Conservation (phyloP, 2,888 invertebrate species). For the Eilema griseolum region DNA sequence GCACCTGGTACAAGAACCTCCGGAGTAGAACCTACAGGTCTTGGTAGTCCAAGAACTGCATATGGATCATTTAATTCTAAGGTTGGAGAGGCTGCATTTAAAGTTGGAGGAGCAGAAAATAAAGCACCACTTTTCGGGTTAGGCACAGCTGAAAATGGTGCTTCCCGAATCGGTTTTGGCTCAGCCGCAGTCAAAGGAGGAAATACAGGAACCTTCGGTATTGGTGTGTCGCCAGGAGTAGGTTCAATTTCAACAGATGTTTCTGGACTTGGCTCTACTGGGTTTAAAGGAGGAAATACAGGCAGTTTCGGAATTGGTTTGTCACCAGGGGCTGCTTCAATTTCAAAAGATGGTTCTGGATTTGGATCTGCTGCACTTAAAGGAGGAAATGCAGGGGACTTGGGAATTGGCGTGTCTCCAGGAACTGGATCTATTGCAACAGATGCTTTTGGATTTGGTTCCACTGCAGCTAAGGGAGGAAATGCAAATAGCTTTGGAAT, state of each 20-base stretch:
- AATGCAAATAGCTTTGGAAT: neutral
- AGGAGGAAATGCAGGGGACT: neutral
- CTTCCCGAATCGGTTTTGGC: neutral
- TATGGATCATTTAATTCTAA: slow-evolving; percentile 80
- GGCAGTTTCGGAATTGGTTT: neutral
- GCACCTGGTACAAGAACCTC: slow-evolving; percentile 71
- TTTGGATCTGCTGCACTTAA: neutral
- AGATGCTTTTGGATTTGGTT: neutral
- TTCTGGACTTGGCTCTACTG: neutral
- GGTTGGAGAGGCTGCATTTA: slow-evolving; percentile 80
- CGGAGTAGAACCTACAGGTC: slow-evolving; percentile 62
- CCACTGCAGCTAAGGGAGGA: neutral
- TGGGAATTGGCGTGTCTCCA: neutral
- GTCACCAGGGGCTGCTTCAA: neutral
- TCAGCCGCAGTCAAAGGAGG: neutral
- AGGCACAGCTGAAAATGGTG: neutral
- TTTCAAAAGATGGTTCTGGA: neutral
- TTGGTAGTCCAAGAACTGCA: slow-evolving; percentile 70
- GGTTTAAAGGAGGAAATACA: neutral
- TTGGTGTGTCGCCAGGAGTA: neutral
- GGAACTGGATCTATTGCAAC: neutral
- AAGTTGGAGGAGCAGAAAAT: neutral
- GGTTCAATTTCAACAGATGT: neutral
- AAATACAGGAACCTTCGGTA: too few relatives aligned
- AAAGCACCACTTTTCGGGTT: neutral